phyloP scores from a whole-genome alignment of 1,140 invertebrate genomes.

The Drosophila novamexicana region DNA sequence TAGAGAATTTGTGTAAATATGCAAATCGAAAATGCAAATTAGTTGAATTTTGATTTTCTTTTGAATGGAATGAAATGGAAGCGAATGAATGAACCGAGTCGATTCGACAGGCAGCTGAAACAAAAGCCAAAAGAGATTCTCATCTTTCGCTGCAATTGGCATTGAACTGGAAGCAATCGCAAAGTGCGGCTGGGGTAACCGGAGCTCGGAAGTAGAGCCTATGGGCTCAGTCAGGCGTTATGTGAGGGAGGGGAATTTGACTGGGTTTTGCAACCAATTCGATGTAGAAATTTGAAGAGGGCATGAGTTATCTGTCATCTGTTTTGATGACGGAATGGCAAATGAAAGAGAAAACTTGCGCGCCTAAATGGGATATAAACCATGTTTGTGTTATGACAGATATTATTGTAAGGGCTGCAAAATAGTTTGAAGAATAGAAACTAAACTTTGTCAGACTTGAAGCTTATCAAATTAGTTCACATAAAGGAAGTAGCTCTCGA shows the following conservation, averaged over 20 bases:
- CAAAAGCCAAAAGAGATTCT: conserved; percentile 45
- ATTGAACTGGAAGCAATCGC: conserved; percentile 48
- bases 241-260: neutral
- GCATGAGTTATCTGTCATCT: no score
- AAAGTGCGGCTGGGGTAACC: neutral
- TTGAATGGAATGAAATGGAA: conserved; percentile 50
- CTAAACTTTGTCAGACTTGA: no score
- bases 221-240: conserved; percentile 9
- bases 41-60: conserved; percentile 79
- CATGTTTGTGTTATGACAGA: no score
- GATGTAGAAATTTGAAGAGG: no score
- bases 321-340: no score
- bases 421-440: no score
- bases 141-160: conserved; percentile 35
- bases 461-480: no score
- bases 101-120: conserved; percentile 16
- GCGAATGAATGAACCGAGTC: conserved; percentile 45
- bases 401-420: no score
- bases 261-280: no score
- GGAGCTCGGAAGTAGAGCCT: conserved; percentile 6
- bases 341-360: no score
- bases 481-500: no score
- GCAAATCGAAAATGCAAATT: conserved; percentile 83
- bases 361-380: no score
- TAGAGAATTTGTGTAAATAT: conserved; percentile 73